Conservation (phyloP, 2,113 vertebrate genomes). For the Dromaius novaehollandiae region DNA sequence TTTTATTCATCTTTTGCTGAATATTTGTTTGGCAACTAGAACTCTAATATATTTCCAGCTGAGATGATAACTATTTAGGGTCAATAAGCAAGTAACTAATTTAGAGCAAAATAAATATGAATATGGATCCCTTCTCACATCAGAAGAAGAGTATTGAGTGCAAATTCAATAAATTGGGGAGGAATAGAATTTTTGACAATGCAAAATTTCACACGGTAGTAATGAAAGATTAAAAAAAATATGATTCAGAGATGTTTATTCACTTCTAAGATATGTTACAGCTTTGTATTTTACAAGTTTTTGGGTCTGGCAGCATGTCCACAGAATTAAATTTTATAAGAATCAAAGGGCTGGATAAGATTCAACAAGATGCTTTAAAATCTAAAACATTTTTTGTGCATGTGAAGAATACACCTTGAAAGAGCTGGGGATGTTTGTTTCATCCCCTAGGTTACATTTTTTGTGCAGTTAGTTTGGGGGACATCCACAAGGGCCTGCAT, state of each 20-base stretch:
- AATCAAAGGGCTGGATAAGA: background rate
- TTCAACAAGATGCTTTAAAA: background rate
- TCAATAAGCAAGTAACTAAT: constrained; percentile 82
- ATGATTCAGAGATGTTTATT: background rate
- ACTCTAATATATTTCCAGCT: constrained; percentile 84
- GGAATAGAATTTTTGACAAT: background rate
- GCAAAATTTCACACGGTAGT: background rate
- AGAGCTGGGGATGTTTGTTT: background rate
- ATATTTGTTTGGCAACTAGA: constrained; percentile 82
- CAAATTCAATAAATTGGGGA: background rate
- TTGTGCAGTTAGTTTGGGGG: background rate
- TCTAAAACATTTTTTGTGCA: background rate
- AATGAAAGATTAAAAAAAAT: background rate
- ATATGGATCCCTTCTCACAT: constrained; percentile 43
- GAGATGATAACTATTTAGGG: constrained; percentile 82
- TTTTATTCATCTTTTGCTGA: constrained; percentile 80
- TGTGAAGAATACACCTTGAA: background rate
- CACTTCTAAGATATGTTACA: background rate
- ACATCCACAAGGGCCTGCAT: background rate
- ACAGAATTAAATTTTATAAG: background rate
- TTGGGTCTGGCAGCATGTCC: background rate
- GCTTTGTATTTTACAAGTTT: background rate
- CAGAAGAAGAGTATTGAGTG: background rate
- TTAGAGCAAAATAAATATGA: constrained; percentile 77
- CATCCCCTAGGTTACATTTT: background rate